phyloP scores from a whole-genome alignment of 37 sponge, comb jelly and placozoan species.

The Aplysina aerophoba region DNA sequence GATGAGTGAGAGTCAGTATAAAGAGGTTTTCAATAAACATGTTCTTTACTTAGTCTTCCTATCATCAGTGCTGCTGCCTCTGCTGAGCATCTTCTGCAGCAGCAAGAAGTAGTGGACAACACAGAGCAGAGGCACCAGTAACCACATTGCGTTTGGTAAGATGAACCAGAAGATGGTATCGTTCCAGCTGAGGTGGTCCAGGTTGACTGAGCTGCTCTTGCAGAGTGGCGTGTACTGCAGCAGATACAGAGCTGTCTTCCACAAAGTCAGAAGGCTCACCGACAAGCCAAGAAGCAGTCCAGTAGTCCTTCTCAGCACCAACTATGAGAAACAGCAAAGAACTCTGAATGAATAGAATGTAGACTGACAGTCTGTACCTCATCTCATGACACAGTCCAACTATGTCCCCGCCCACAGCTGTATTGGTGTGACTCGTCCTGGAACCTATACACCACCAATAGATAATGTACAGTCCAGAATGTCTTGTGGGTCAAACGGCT shows the following conservation, averaged over 20 bases:
- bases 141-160: constrained; percentile 75
- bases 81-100: background rate
- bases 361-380: background rate
- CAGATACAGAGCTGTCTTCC: constrained; percentile 84
- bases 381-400: too few species aligned
- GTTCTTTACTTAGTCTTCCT: too few species aligned
- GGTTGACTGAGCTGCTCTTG: constrained; percentile 25
- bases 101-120: background rate
- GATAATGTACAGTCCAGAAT: too few species aligned
- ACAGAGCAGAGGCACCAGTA: constrained; percentile 60
- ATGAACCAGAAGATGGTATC: constrained; percentile 46
- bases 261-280: constrained; percentile 69
- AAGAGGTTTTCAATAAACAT: too few species aligned
- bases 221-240: constrained; percentile 70
- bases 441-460: too few species aligned
- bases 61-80: background rate
- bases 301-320: constrained; percentile 22
- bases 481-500: too few species aligned
- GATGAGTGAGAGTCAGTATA: too few species aligned
- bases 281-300: constrained; percentile 54
- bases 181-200: constrained; percentile 45
- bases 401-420: too few species aligned
- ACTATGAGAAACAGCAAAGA: too few species aligned
- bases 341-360: constrained; percentile 10
- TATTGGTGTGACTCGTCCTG: too few species aligned